Evolutionary conservation across 2,888 invertebrate species (phyloP), one percentile per base, ranked within the genome.

Genomic region (Gymnosoma rotundatum): DNA sequence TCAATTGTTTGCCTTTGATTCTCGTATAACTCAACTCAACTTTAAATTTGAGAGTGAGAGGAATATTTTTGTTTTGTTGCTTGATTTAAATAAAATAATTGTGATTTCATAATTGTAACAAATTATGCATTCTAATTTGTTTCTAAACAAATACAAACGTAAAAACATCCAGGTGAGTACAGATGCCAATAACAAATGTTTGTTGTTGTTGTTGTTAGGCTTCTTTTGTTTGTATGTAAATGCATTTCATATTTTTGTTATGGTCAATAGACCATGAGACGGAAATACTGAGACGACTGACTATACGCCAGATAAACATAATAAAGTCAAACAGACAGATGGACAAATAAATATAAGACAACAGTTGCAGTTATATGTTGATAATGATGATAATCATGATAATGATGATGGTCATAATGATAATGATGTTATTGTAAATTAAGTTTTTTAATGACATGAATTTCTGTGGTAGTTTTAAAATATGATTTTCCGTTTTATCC

Each of bases 211-310:
- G 32, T 16, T 78, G 61, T 12, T 48, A 50, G 38, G 10, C 58
- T 75, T 64, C 42, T 61, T 32, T 70, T 80, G 66, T 83, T 52
- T 60, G 50, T 76, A 75, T 78, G 73, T 45, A 78, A 67, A 78
- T 81, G 76, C 78, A 78, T 48, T 73, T 75, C 56, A 54, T 64
- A 58, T 80, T 67, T 58, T 81, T 69, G 84, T 84, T 84, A 84
- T 81, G 84, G 84, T 84, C 84, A 81, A 84, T 79, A 78, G 84
- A 84, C 84, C 84, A 81, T 84, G 84, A 74, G 84, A 78, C 84
- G 84, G 84, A 84, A 84, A 78, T 70, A 74, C 78, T 58, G 69
- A 72, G 69, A 81, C 45, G 73, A 60, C 50, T 36, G 66, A 50
- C 32, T 36, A 36, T 60, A 25, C 70, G 72, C 21, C 61, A 52